Percentiles rank a stretch among this genome's conserved stretches.
Evolutionary conservation across 2,888 invertebrate genomes (phyloP).

Genomic region (Lasioglossum oenotherae): DNA sequence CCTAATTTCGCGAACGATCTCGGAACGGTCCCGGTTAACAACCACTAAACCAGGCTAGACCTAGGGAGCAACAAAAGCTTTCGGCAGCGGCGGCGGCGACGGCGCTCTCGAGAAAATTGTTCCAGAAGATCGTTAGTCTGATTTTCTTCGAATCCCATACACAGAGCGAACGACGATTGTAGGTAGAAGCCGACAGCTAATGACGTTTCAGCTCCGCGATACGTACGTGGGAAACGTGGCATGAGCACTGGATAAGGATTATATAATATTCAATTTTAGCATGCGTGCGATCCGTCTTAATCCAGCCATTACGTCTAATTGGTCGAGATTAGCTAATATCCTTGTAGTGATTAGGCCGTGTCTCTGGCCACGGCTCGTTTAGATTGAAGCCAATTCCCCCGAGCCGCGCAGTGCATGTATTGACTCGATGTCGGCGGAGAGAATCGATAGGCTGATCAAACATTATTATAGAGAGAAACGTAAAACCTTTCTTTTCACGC

Average conservation of each 20-base stretch:
- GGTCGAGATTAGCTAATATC: constrained; percentile 77
- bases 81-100: constrained; percentile 11
- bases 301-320: constrained; percentile 77
- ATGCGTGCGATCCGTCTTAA: constrained; percentile 76
- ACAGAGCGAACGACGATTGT: constrained; percentile 39
- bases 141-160: constrained; percentile 59
- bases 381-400: constrained; percentile 73
- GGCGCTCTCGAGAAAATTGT: constrained; percentile 51
- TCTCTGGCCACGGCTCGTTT: constrained; percentile 72
- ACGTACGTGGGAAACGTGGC: constrained; percentile 71
- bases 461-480: constrained; percentile 55
- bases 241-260: constrained; percentile 61
- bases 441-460: constrained; percentile 65
- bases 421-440: constrained; percentile 34
- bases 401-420: constrained; percentile 61
- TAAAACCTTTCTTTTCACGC: constrained; percentile 44
- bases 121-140: constrained; percentile 52
- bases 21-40: constrained; percentile 17
- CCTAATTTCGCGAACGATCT: constrained; percentile 6
- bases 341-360: constrained; percentile 74
- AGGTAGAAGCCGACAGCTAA: constrained; percentile 57
- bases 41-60: constrained; percentile 13
- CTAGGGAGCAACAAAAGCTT: constrained; percentile 44
- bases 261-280: constrained; percentile 77
- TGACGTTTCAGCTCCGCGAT: constrained; percentile 51